Evolutionary conservation across 2,113 vertebrate species (phyloP), one percentile per base, ranked within the genome.

Genomic region (Mohoua ochrocephala): DNA sequence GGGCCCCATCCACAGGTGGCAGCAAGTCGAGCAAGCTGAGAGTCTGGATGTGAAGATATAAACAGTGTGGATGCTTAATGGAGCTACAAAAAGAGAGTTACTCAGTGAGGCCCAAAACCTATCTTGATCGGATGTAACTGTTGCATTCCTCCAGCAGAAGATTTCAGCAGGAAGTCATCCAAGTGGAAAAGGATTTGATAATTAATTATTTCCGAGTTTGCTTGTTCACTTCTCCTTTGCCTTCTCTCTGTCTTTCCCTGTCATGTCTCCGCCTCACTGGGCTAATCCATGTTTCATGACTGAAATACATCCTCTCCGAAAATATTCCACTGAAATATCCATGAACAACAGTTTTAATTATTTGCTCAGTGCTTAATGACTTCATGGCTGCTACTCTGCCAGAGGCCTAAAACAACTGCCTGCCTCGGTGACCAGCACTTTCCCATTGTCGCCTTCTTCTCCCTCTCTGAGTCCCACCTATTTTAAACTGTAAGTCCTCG

Each of bases 271-370:
- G 6, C 35, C 35, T 52, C 68, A 49, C 80, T 54, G 68, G 17
- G 52, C 44, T 84, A 78, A 92, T 89, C 67, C 8, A 67, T 63
- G 49, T 52, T 75, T 86, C 52, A 68, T 59, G 47, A 87, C 4
- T 89, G 83, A 93, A 93, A 87, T 44, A 50, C 49, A 84, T 67
- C 15, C 74, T 76, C 54, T 54, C 33, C 10, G 15, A 74, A 94
- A 87, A 89, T 79, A 68, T 75, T 86, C 42, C 39, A 67, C 53
- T 95, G 63, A 93, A 97, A 89, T 92, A 92, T 86, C 91, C 1
- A 92, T 52, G 42, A 92, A 71, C 73, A 87, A 84, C 68, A 78
- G 31, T 78, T 94, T 95, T 89, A 75, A 71, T 81, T 89, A 89
- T 92, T 95, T 96, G 54, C 56, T 92, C 56, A 18, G 52, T 47